phyloP scores from a whole-genome alignment of 2,113 vertebrate genomes.

The Benthochromis sp. region DNA sequence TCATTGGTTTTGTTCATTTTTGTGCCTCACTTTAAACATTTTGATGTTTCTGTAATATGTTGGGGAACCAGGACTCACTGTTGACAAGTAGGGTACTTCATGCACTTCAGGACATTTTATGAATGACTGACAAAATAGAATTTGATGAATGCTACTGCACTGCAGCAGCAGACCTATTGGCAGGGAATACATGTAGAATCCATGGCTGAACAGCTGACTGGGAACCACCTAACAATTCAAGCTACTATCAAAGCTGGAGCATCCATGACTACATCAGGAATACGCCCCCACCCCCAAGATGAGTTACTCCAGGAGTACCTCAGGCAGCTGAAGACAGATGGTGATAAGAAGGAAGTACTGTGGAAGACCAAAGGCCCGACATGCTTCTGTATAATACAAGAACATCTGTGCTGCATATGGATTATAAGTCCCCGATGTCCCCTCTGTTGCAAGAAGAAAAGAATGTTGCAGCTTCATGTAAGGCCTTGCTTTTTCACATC shows the following conservation, averaged over 20 bases:
- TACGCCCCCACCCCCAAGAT: not conserved
- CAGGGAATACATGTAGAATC: not conserved
- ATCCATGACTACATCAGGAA: not conserved
- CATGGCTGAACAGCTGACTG: not conserved
- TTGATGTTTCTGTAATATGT: not conserved
- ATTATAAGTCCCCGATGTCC: not conserved
- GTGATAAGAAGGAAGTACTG: not conserved
- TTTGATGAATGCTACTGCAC: not conserved
- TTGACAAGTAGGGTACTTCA: not conserved
- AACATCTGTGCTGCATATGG: not conserved
- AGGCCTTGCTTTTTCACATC: not conserved
- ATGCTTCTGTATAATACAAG: not conserved
- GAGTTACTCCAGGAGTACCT: not conserved
- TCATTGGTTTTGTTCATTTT: not conserved
- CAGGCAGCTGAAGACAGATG: not conserved
- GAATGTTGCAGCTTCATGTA: not conserved
- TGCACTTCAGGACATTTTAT: not conserved
- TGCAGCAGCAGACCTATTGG: not conserved
- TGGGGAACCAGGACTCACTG: not conserved
- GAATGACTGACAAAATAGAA: not conserved
- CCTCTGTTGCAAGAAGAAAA: not conserved
- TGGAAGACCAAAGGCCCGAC: not conserved
- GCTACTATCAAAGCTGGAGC: not conserved
- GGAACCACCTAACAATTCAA: not conserved
- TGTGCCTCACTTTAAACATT: not conserved